phyloP scores from a whole-genome alignment of 2,113 vertebrate species.

The Carassius gibelio region DNA sequence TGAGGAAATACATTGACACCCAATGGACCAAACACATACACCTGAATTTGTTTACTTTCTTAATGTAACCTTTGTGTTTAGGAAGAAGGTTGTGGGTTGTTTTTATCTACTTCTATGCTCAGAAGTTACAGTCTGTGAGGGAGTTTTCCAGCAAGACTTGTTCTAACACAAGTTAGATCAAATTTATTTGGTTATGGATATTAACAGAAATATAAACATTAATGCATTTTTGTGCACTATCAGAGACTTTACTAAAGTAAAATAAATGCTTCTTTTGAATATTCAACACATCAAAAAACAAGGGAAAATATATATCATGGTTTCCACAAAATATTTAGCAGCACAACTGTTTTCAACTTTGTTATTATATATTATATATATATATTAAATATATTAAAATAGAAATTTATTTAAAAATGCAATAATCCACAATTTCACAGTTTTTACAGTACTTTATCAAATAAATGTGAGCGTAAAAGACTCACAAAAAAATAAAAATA shows the following conservation, averaged over 20 bases:
- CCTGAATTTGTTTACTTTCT: not conserved
- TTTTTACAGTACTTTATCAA: not conserved
- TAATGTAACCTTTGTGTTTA: slow-evolving; percentile 16
- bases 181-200: not conserved
- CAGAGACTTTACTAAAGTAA: too few species aligned
- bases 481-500: not conserved
- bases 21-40: not conserved
- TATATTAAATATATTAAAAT: not conserved
- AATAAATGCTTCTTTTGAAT: too few species aligned
- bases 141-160: not conserved
- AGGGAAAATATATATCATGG: too few species aligned
- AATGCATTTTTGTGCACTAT: too few species aligned
- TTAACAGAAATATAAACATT: not conserved
- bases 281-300: too few species aligned
- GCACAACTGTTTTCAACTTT: not conserved
- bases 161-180: not conserved
- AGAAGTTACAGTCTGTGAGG: not conserved
- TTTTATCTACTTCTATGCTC: not conserved
- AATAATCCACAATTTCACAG: not conserved
- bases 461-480: not conserved
- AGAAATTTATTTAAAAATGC: not conserved
- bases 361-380: too few species aligned
- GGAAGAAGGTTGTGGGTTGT: not conserved
- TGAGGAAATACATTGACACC: not conserved
- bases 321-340: not conserved